These are phyloP conservation scores for Podiceps cristatus DNA, from an alignment of 2,113 vertebrate species.

Conservation along the genomic window DNA sequence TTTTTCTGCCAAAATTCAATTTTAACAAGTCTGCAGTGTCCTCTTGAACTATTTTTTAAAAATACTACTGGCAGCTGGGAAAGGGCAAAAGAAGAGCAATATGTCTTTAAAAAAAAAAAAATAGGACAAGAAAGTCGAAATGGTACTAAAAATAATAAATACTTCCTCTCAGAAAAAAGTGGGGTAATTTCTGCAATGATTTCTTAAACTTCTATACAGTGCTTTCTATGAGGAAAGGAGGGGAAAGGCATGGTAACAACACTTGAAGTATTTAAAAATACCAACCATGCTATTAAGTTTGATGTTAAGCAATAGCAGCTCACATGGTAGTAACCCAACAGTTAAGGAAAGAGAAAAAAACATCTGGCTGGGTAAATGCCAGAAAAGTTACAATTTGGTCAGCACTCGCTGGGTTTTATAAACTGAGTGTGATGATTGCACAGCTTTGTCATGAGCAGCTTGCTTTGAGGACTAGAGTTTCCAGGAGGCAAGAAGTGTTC, in stretches of 20 bases:
- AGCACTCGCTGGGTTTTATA: background rate
- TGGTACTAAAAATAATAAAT: conserved; percentile 46
- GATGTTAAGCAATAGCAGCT: background rate
- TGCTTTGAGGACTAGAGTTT: background rate
- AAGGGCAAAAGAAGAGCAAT: conserved; percentile 55
- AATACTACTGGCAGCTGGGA: conserved; percentile 67
- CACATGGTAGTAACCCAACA: background rate
- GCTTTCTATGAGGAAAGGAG: background rate
- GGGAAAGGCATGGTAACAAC: background rate
- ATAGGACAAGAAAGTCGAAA: conserved; percentile 61
- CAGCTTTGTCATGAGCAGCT: background rate
- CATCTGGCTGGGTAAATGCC: background rate
- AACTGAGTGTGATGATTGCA: background rate
- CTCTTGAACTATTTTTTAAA: conserved; percentile 65
- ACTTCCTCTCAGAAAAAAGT: conserved; percentile 46
- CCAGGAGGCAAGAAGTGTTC: background rate
- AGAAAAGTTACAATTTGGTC: background rate
- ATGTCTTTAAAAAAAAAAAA: conserved; percentile 68
- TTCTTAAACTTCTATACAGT: conserved; percentile 47
- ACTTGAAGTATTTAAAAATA: conserved; percentile 17
- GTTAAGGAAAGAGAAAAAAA: background rate
- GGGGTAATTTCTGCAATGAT: conserved; percentile 51
- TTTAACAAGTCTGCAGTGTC: conserved; percentile 73
- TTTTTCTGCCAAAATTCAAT: conserved; percentile 78
- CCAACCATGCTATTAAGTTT: background rate